These are phyloP conservation scores for Parnassius mnemosyne DNA, from an alignment of 2,888 invertebrate species.

Conservation along the genomic window DNA sequence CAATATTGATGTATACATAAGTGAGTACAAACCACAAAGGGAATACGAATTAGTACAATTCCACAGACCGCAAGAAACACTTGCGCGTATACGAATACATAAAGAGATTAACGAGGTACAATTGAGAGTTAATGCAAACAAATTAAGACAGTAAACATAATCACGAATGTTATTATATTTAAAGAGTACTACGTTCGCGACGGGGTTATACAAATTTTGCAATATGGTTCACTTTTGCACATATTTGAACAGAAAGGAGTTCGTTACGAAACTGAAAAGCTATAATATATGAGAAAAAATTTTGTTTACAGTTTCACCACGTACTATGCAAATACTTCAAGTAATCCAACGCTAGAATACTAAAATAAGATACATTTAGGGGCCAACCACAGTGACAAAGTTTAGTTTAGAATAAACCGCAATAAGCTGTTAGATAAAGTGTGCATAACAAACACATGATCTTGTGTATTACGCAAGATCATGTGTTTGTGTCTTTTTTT, in stretches of 20 bases:
- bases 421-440: no score
- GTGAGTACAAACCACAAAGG: background rate
- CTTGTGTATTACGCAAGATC: no score
- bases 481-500: no score
- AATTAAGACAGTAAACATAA: conserved; percentile 14
- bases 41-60: background rate
- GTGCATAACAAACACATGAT: no score
- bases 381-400: no score
- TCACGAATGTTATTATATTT: conserved; percentile 7
- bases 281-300: no score
- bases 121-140: conserved; percentile 11
- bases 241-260: background rate
- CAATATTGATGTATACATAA: background rate
- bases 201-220: conserved; percentile 4
- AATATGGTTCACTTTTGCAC: background rate
- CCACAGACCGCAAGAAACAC: background rate
- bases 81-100: background rate
- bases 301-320: no score
- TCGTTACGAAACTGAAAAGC: background rate
- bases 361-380: background rate
- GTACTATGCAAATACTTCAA: background rate
- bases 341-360: background rate
- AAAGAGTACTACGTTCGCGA: background rate
- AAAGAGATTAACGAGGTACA: conserved; percentile 1
- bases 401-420: no score